Evolutionary conservation across 2,888 invertebrate genomes (phyloP).

Genomic region (Creontiades dilutus): DNA sequence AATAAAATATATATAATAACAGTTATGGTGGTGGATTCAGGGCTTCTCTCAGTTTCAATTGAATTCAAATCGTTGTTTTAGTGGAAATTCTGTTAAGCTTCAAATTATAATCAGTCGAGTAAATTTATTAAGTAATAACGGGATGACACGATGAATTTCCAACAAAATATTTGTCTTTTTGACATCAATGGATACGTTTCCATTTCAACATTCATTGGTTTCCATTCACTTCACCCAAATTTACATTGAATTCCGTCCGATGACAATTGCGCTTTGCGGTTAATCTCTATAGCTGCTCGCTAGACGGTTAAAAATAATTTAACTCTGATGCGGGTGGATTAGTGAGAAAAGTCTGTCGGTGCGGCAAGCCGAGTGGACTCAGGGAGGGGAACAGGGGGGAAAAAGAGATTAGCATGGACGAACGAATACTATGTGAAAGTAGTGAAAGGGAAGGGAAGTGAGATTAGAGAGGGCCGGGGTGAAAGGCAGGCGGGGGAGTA

Average conservation of each 20-base stretch:
- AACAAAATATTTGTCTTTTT: too few relatives aligned
- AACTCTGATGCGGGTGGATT: conserved; percentile 37
- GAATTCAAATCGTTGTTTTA: too few relatives aligned
- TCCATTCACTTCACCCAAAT: neutral
- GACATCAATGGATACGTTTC: neutral
- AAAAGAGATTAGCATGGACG: neutral
- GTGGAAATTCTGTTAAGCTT: too few relatives aligned
- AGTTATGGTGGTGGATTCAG: too few relatives aligned
- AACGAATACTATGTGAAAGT: conserved; percentile 40
- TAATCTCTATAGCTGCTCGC: neutral
- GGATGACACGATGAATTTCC: too few relatives aligned
- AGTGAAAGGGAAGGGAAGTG: conserved; percentile 1
- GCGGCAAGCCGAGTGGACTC: neutral
- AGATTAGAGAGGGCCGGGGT: too few relatives aligned
- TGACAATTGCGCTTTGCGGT: conserved; percentile 22
- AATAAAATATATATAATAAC: too few relatives aligned
- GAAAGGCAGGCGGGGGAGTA: neutral
- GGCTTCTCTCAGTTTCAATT: too few relatives aligned
- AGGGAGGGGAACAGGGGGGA: too few relatives aligned
- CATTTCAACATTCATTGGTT: neutral
- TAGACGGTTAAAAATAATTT: conserved; percentile 39
- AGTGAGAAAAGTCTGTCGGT: conserved; percentile 6
- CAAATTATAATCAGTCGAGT: too few relatives aligned
- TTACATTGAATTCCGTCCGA: conserved; percentile 16
- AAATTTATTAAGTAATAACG: too few relatives aligned